A percentile compares a stretch with the other conserved stretches of the same genome.
These are phyloP conservation scores for Ephialtes manifestator DNA, from an alignment of 2,888 invertebrate species.

Conservation along the genomic window DNA sequence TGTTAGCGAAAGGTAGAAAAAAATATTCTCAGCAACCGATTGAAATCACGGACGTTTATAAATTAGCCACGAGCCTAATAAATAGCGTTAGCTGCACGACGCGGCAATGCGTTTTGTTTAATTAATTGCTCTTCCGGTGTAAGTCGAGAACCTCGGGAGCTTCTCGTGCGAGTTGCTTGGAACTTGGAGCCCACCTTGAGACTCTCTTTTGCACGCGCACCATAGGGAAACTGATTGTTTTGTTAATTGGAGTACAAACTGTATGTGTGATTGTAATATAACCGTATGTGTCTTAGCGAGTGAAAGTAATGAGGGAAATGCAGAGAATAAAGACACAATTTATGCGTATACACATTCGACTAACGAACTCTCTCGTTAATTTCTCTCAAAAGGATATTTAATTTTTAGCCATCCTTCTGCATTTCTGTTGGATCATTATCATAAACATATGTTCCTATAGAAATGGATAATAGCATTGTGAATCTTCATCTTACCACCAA, in stretches of 20 bases:
- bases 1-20: neutral
- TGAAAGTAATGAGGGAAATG: conserved; percentile 69
- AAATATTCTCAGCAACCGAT: conserved; percentile 46
- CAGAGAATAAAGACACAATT: conserved; percentile 59
- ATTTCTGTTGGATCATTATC: neutral
- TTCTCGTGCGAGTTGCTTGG: conserved; percentile 27
- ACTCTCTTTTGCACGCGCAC: conserved; percentile 9
- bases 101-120: conserved; percentile 65
- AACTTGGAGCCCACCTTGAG: neutral
- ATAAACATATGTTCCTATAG: neutral
- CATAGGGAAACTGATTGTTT: conserved; percentile 61
- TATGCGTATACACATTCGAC: conserved; percentile 37
- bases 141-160: conserved; percentile 18
- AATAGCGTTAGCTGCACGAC: conserved; percentile 50
- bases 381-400: conserved; percentile 23
- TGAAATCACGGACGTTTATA: conserved; percentile 64
- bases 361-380: conserved; percentile 36
- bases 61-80: conserved; percentile 62
- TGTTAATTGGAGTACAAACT: conserved; percentile 65
- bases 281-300: conserved; percentile 44
- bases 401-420: conserved; percentile 7
- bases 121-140: conserved; percentile 64
- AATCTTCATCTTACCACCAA: too few species aligned
- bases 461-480: conserved; percentile 51
- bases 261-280: conserved; percentile 49